Evolutionary conservation across 2,797 vertebrate species (phyloP), one percentile per base, ranked within the genome.

Genomic region (Picus viridis): DNA sequence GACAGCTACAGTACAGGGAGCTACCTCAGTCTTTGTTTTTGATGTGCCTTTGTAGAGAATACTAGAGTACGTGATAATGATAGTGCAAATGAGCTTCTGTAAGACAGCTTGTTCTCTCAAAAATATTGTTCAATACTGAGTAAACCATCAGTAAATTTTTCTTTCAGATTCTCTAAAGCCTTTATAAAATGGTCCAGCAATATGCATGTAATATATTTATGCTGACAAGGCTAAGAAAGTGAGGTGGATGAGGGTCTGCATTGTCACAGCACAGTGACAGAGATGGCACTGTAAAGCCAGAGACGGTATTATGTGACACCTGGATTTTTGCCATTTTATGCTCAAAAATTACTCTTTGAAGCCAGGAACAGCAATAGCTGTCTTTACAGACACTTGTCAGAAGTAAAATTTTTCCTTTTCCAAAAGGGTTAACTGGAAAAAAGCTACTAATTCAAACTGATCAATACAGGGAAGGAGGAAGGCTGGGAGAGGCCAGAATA

Each of bases 1-100:
- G 89, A 78, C 86, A 89, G 82, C 57, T 79, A 14, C 9, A 76
- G 90, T 30, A 16, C 64, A 62, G 43, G 62, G 81, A 92, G 17
- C 24, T 29, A 14, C 64, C 70, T 70, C 63, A 57, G 0, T 43
- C 77, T 74, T 70, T 29, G 58, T 3, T 39, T 94, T 81, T 83
- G 58, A 71, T 84, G 49, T 71, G 72, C 41, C 41, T 83, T 82
- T 71, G 8, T 4, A 62, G 56, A 59, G 57, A 74, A 58, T 18
- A 26, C 15, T 9, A 15, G 30, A n/a, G 12, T 4, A 36, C 57
- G 53, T 0, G 2, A 30, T 56, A 82, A 89, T 47, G 73, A 65
- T 22, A 70, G 85, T 34, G 76, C 74, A 73, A 72, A 83, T 34
- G 41, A 83, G 58, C 34, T 85, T 15, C 70, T 76, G 17, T 39